phyloP scores from a whole-genome alignment of 2,797 vertebrate species.

The Sebastes steindachneri region DNA sequence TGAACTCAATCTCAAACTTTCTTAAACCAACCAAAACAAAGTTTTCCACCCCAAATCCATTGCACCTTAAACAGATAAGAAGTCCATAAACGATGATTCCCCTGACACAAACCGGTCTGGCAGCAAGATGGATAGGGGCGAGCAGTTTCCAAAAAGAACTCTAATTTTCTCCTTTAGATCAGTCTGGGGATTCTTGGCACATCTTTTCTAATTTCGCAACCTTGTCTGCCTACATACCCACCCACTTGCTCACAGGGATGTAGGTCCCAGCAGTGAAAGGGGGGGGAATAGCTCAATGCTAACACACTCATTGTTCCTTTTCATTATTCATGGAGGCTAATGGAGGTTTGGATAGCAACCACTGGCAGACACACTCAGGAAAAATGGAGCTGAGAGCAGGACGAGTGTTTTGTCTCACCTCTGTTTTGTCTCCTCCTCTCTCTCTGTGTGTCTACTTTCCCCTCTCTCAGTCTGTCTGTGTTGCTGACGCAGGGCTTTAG shows the following conservation, averaged over 20 bases:
- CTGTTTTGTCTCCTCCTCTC: conserved; percentile 48
- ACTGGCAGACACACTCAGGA: conserved; percentile 49
- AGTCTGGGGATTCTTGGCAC: conserved; percentile 11
- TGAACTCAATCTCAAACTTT: conserved; percentile 33
- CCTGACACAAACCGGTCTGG: conserved; percentile 29
- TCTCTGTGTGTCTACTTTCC: background rate
- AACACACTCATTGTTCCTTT: conserved; percentile 67
- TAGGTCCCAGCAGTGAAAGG: conserved; percentile 17
- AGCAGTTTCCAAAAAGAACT: conserved; percentile 10
- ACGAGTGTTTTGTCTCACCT: conserved; percentile 65
- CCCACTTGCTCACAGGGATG: conserved; percentile 43
- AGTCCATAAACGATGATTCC: conserved; percentile 49
- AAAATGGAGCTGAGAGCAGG: conserved; percentile 56
- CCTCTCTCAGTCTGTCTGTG: conserved; percentile 28
- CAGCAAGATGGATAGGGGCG: conserved; percentile 33
- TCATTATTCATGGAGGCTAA: conserved; percentile 80
- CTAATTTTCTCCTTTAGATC: conserved; percentile 39
- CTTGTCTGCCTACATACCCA: conserved; percentile 31
- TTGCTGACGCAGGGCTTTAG: conserved; percentile 71
- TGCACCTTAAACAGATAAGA: conserved; percentile 53
- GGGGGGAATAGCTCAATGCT: conserved; percentile 39
- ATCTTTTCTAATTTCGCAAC: conserved; percentile 46
- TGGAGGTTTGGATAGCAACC: conserved; percentile 73
- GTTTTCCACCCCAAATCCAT: conserved; percentile 3
- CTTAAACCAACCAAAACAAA: conserved; percentile 27